Base-by-base conservation (phyloP, 1,140 invertebrate species). In the Bicyclus anynana region DNA sequence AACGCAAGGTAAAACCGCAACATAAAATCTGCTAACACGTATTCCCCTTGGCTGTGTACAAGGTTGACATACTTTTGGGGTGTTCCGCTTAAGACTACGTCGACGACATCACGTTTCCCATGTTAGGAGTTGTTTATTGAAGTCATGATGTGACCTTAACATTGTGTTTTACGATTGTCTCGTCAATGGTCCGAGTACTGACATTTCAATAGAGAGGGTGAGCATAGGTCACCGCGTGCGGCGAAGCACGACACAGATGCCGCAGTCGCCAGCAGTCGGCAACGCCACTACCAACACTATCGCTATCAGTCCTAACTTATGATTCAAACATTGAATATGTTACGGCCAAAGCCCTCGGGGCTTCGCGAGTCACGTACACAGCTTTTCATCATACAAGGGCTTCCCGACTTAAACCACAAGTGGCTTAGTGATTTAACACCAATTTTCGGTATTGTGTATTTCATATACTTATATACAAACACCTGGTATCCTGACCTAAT, bases 71-170 rank as follows among this genome's bases (percentile, higher is more conserved):
- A 87, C 76, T 85, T 87, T 79, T 70, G 59, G 73, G 70, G 57
- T 65, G 68, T 79, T 74, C 64, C 64, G 70, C 66, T 70, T 50
- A 64, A 48, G 65, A 67, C 60, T 51, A 73, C 82, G 72, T 74
- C 77, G 81, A 71, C 78, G 69, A 81, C 75, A 77, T 84, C 84
- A 87, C 84, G 84, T 82, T 85, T 86, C 72, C 73, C 69, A 79
- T 87, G 84, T 85, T 85, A 73, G 62, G 77, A 76, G 83, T 87
- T 75, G 82, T 86, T 87, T 87, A 87, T 87, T 80, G 84, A 84
- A 85, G 84, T 85, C 82, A 85, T 86, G 81, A 84, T 87, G 77
- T 87, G 84, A 85, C 83, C 84, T 88, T 85, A 84, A 88, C 81
- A 81, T 87, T 86, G 83, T 87, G 78, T 78, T 83, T 84, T 86